Evolutionary conservation across 2,888 invertebrate genomes (phyloP).

Genomic region (Timema podura): DNA sequence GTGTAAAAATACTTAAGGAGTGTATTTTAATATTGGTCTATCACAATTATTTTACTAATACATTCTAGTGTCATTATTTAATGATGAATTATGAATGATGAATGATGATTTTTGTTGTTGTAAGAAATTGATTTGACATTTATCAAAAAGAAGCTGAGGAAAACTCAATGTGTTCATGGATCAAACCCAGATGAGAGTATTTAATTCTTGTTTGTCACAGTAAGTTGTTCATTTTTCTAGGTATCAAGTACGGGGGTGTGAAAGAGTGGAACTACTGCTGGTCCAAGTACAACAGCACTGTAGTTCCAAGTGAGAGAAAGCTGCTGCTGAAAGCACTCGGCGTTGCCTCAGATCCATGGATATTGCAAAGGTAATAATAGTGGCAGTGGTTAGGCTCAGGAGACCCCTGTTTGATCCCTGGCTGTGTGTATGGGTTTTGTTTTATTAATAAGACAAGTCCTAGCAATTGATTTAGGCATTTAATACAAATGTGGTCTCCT

Average conservation of each 20-base stretch:
- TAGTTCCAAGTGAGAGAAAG: slow-evolving; percentile 65
- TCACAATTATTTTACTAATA: too few species aligned
- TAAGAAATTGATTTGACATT: too few species aligned
- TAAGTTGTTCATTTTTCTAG: slow-evolving; percentile 40
- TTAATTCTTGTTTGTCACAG: not conserved
- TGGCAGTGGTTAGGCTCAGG: not conserved
- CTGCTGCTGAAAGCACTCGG: slow-evolving; percentile 67
- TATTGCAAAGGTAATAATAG: slow-evolving; percentile 61
- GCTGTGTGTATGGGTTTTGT: not conserved
- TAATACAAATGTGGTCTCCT: too few species aligned
- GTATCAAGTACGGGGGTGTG: slow-evolving; percentile 66
- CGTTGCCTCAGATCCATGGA: slow-evolving; percentile 71
- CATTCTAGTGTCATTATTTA: too few species aligned
- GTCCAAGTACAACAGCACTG: slow-evolving; percentile 62
- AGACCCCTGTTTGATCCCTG: not conserved
- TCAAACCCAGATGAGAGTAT: too few species aligned
- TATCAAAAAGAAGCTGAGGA: too few species aligned
- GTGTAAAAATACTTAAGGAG: too few species aligned
- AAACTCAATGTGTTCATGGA: too few species aligned
- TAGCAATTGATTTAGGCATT: not conserved
- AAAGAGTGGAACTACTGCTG: slow-evolving; percentile 76
- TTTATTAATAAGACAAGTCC: not conserved
- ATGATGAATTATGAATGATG: too few species aligned
- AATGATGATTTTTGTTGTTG: too few species aligned
- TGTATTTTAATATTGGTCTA: too few species aligned